Evolutionary conservation across 2,888 invertebrate genomes (phyloP), one percentile per base, ranked within the genome.

Genomic region (Chloromyia formosa): DNA sequence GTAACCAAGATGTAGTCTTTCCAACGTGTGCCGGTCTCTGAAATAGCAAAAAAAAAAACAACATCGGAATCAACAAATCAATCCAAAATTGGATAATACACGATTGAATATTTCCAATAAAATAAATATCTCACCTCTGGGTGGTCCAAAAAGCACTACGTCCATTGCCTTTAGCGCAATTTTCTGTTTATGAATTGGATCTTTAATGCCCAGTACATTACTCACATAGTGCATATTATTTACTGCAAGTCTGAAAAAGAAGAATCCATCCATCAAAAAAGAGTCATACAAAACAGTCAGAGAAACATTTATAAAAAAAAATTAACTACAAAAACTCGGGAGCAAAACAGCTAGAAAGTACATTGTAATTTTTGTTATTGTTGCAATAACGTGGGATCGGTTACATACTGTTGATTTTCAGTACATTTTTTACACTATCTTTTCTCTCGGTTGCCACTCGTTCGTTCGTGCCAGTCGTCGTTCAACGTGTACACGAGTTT

Each of bases 171-270:
- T 98, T 58, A 99, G 88, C 2, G 96, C 93, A 78, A 97, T 91
- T 87, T 98, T 98, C 88, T 98, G 97, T 82, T 96, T 96, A 87
- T 99, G 97, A 81, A 98, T 98, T 22, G 96, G 95, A 87, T 98
- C 98, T 87, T 97, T 97, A 81, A 99, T 96, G 72, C 97, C 97
- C 79, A 99, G 89, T 73, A 93, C 91, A 82, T 91, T 92, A 84
- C 91, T 91, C 77, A 97, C 87, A 86, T 93, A 97, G 83, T 95
- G 94, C 89, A 93, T 93, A 86, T 96, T 96, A 88, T 94, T 96
- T 58, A 95, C 94, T 74, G 99, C 98, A 87, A 99, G 87, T 86
- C 98, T 98, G 84, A 60, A 82, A 80, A 73, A 58, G 42, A 74
- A 22, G 27, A 77, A 73, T 14, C 35, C 53, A 9, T 16, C 9